A percentile compares a stretch with the other conserved stretches of the same genome.
Conservation (phyloP, 1,140 invertebrate species). For the Elymnias hypermnestra region DNA sequence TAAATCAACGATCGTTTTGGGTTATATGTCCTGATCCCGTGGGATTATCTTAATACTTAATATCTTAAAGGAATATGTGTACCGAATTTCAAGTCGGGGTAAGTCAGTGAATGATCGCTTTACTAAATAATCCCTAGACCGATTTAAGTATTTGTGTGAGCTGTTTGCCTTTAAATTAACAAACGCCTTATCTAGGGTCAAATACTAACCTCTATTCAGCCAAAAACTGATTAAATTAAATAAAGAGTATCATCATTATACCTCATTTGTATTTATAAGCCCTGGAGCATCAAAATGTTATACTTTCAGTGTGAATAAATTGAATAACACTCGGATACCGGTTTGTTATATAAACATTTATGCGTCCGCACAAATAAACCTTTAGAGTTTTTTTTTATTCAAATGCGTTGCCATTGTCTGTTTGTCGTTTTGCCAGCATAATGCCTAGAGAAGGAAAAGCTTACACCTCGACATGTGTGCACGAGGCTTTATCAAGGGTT, state of each 20-base stretch:
- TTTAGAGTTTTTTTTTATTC: constrained; percentile 17
- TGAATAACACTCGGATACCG: constrained; percentile 1
- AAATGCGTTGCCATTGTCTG: constrained; percentile 14
- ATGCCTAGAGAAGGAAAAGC: constrained; percentile 9
- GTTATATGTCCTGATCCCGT: too few species aligned
- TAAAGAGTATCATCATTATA: neutral
- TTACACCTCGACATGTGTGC: constrained; percentile 9
- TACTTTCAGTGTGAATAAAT: neutral
- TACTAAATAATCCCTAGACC: too few species aligned
- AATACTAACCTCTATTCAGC: too few species aligned
- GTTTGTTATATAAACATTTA: constrained; percentile 6
- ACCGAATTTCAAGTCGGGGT: too few species aligned
- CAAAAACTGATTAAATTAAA: too few species aligned
- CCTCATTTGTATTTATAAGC: neutral
- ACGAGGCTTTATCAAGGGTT: neutral
- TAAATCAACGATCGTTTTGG: too few species aligned
- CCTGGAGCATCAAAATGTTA: neutral
- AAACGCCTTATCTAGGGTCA: too few species aligned
- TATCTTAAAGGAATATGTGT: too few species aligned
- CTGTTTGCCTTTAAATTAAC: too few species aligned
- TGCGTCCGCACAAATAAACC: neutral
- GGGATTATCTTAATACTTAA: too few species aligned
- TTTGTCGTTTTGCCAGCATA: constrained; percentile 9
- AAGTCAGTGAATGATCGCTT: too few species aligned
- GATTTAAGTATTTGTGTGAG: too few species aligned